Evolutionary conservation across 2,797 vertebrate genomes (phyloP).

Genomic region (Zenarchopterus dispar): DNA sequence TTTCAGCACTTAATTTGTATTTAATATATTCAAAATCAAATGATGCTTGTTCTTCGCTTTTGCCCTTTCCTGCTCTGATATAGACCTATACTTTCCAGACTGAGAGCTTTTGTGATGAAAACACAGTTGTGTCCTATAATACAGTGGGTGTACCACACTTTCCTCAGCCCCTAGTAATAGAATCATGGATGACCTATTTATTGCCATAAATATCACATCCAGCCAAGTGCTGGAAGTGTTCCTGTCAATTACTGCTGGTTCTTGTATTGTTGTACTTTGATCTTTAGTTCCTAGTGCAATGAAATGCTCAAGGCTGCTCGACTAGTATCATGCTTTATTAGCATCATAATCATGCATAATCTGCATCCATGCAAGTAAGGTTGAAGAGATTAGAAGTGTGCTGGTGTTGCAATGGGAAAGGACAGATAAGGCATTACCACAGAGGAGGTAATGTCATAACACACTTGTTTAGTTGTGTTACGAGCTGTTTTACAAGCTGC

Average conservation of each 20-base stretch:
- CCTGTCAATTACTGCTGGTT: conserved; percentile 71
- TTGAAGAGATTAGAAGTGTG: conserved; percentile 49
- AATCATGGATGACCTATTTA: conserved; percentile 71
- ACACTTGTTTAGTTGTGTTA: conserved; percentile 17
- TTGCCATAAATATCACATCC: conserved; percentile 71
- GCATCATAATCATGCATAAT: conserved; percentile 64
- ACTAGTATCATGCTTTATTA: conserved; percentile 62
- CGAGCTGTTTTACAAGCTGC: conserved; percentile 30
- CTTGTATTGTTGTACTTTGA: conserved; percentile 73
- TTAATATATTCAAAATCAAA: conserved; percentile 83
- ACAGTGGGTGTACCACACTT: conserved; percentile 60
- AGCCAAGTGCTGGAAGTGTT: conserved; percentile 59
- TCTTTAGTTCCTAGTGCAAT: conserved; percentile 66
- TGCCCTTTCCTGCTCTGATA: conserved; percentile 26
- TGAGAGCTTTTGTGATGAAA: conserved; percentile 46
- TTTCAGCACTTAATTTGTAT: conserved; percentile 86
- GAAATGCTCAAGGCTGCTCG: conserved; percentile 59
- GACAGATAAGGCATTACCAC: conserved; percentile 3
- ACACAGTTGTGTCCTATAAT: conserved; percentile 42
- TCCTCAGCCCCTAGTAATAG: conserved; percentile 44
- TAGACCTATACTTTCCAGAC: conserved; percentile 43
- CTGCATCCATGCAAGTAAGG: conserved; percentile 52
- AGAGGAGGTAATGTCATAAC: conserved; percentile 16
- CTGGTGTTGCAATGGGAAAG: conserved; percentile 23
- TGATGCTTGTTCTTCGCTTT: conserved; percentile 54